Evolutionary conservation across 2,888 invertebrate genomes (phyloP).

Genomic region (Yponomeuta cagnagella): DNA sequence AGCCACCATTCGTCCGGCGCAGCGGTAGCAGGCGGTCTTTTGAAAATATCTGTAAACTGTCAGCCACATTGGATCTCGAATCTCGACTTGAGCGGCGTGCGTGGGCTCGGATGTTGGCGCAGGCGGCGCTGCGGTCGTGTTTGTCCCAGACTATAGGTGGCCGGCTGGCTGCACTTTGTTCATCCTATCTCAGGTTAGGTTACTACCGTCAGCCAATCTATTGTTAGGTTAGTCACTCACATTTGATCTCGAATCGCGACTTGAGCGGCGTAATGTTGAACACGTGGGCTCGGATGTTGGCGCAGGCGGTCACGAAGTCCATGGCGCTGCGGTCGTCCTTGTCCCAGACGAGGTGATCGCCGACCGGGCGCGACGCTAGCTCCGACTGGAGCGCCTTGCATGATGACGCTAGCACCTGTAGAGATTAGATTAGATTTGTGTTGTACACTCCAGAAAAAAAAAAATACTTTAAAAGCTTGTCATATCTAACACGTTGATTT

Average conservation of each 20-base stretch:
- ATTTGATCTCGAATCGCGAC: slow-evolving; percentile 95
- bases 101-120: slow-evolving; percentile 91
- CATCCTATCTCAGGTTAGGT: no score
- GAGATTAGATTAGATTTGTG: background rate
- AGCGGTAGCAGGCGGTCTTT: no score
- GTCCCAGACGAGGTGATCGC: slow-evolving; percentile 93
- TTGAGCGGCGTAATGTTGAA: slow-evolving; percentile 89
- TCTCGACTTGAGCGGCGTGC: slow-evolving; percentile 86
- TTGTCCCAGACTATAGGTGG: slow-evolving; percentile 92
- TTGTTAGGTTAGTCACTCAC: slow-evolving; percentile 61
- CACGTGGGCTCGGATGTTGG: slow-evolving; percentile 93
- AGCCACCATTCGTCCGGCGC: slow-evolving; percentile 62
- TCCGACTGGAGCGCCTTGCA: slow-evolving; percentile 78
- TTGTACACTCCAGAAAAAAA: background rate
- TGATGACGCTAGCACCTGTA: slow-evolving; percentile 80
- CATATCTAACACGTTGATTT: no score
- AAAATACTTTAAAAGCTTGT: no score
- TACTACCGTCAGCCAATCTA: no score
- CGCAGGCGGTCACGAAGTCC: slow-evolving; percentile 97
- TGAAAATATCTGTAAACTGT: no score
- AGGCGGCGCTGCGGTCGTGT: slow-evolving; percentile 92
- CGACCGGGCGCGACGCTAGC: slow-evolving; percentile 69
- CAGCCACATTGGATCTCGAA: slow-evolving; percentile 95
- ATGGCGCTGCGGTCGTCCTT: slow-evolving; percentile 95
- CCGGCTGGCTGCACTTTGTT: no score